Percentiles rank a stretch among this genome's conserved stretches.
Conservation (phyloP, 2,113 vertebrate species). For the Cebidichthys violaceus region DNA sequence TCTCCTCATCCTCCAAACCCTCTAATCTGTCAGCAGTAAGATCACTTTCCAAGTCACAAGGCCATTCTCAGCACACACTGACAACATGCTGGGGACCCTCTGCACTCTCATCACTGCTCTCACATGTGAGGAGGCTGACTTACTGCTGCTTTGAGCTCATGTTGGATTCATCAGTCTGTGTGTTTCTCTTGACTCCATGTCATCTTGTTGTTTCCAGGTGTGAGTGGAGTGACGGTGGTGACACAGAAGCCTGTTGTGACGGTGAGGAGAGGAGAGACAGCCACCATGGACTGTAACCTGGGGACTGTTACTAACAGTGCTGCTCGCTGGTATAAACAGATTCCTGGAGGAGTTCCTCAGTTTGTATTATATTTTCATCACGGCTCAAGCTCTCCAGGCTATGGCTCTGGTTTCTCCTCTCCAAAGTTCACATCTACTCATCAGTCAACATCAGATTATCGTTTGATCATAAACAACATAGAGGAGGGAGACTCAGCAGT, state of each 20-base stretch:
- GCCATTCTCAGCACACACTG: too few species aligned
- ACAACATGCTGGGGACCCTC: too few species aligned
- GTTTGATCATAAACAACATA: slow-evolving; percentile 67
- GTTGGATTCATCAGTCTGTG: slow-evolving; percentile 16
- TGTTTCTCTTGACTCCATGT: slow-evolving; percentile 40
- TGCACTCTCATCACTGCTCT: too few species aligned
- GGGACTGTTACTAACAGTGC: accelerated
- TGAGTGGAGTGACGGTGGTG: slow-evolving; percentile 48
- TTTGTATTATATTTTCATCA: background rate
- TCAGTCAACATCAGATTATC: slow-evolving; percentile 57
- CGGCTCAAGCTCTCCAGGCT: accelerated
- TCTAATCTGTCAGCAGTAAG: too few species aligned
- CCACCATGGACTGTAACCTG: slow-evolving; percentile 64
- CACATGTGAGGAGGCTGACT: too few species aligned
- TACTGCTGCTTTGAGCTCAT: too few species aligned
- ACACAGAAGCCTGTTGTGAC: slow-evolving; percentile 61
- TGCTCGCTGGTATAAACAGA: slow-evolving; percentile 65
- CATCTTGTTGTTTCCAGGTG: slow-evolving; percentile 65
- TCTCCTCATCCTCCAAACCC: too few species aligned
- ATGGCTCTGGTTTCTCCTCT: slow-evolving; percentile 70
- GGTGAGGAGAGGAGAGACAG: slow-evolving; percentile 52
- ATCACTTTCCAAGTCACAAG: too few species aligned
- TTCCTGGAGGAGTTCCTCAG: slow-evolving; percentile 60
- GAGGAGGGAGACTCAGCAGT: slow-evolving; percentile 71
- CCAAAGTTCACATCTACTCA: slow-evolving; percentile 60